A percentile compares a stretch with the other conserved stretches of the same genome.
phyloP scores from a whole-genome alignment of 1,140 invertebrate species.

The Neodiprion fabricii region DNA sequence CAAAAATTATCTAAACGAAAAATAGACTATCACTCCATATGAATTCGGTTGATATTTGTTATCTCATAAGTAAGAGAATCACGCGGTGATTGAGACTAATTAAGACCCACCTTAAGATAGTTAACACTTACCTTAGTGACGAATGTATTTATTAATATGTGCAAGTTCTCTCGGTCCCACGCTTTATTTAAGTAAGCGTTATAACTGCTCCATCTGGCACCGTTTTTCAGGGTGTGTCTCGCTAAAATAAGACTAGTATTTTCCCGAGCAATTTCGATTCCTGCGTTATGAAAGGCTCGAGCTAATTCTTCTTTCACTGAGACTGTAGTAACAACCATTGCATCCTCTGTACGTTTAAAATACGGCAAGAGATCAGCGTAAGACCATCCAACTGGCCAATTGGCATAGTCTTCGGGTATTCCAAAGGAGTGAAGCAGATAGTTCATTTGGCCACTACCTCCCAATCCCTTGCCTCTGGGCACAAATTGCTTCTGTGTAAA shows the following conservation, averaged over 20 bases:
- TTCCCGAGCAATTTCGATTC: slow-evolving; percentile 39
- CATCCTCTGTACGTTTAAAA: slow-evolving; percentile 56
- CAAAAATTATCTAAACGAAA: slow-evolving; percentile 43
- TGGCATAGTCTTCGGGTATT: slow-evolving; percentile 65
- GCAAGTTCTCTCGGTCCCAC: slow-evolving; percentile 71
- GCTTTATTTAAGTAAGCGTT: slow-evolving; percentile 74
- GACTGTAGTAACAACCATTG: slow-evolving; percentile 60
- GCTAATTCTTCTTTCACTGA: slow-evolving; percentile 55
- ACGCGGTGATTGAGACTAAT: background rate
- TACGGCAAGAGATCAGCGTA: slow-evolving; percentile 62
- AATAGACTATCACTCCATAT: background rate
- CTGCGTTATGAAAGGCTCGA: slow-evolving; percentile 40
- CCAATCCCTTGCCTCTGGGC: slow-evolving; percentile 73
- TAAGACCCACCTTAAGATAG: slow-evolving; percentile 6
- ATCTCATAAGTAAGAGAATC: too few species aligned
- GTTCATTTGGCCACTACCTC: slow-evolving; percentile 75
- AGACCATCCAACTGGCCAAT: slow-evolving; percentile 69
- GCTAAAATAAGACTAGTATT: slow-evolving; percentile 58
- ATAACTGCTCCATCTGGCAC: slow-evolving; percentile 71
- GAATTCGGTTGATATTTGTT: background rate
- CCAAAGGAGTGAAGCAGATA: slow-evolving; percentile 73
- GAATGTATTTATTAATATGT: slow-evolving; percentile 72
- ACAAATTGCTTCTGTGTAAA: slow-evolving; percentile 63
- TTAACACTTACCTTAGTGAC: slow-evolving; percentile 61
- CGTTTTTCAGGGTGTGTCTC: slow-evolving; percentile 68